Conservation (phyloP, 1,140 invertebrate genomes). For the Atta cephalotes region DNA sequence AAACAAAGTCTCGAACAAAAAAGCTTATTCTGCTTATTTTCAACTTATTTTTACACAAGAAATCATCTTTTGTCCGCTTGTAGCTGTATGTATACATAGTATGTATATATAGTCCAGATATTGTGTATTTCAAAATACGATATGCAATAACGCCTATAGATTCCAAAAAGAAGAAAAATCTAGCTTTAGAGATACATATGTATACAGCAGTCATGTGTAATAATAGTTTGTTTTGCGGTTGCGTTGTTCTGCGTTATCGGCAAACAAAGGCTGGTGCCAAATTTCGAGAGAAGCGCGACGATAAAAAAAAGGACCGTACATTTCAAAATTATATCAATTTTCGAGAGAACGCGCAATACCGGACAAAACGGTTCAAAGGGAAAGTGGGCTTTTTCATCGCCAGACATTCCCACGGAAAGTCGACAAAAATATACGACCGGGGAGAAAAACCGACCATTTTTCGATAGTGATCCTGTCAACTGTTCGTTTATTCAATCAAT, state of each 20-base stretch:
- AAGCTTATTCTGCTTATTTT: no score
- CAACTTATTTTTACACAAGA: no score
- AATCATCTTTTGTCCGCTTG: no score
- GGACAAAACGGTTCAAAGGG: conserved; percentile 43
- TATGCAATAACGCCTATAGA: neutral
- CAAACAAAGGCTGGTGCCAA: conserved; percentile 16
- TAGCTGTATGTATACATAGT: neutral
- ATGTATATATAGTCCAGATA: neutral
- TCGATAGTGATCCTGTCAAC: conserved; percentile 15
- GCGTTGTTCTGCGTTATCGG: neutral
- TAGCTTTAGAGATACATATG: neutral
- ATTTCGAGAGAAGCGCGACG: neutral
- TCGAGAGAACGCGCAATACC: conserved; percentile 23
- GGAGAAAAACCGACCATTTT: conserved; percentile 17
- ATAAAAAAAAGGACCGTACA: conserved; percentile 31
- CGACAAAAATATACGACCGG: conserved; percentile 18
- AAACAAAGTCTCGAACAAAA: no score
- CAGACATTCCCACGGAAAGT: neutral
- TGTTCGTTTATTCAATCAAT: conserved; percentile 63
- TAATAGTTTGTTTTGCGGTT: conserved; percentile 41
- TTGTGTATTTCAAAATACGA: neutral
- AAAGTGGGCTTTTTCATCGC: conserved; percentile 38
- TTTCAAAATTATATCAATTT: conserved; percentile 50
- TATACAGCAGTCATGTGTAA: neutral
- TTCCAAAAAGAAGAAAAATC: neutral